Base-by-base conservation (phyloP, 2,888 invertebrate genomes). In the Tuberolachnus salignus region DNA sequence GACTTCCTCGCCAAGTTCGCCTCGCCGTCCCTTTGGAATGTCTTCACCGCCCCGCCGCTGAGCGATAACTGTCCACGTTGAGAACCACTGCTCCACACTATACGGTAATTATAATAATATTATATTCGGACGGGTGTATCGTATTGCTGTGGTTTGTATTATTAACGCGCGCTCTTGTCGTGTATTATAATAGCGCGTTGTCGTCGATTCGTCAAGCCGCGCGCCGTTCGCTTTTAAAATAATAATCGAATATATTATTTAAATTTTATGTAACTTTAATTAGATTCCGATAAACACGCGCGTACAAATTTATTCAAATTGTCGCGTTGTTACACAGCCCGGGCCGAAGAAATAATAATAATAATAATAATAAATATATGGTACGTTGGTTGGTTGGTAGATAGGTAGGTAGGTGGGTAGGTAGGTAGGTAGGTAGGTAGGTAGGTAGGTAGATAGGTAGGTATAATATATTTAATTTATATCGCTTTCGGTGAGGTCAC, bases 171-270 rank as follows among this genome's bases (percentile, higher is more conserved):
- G 67, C n/a, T 49, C 14, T 51, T 26, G 49, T 26, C 26, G 26
- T 34, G 34, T 34, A 34, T 3, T 34, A 34, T 34, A 34, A 3
- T 34, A 4, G 34, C 6, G 34, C 34, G 67, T 26, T 49, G n/a
- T 51, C 49, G 49, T 26, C 26, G 26, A 26, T 67, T 19, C 49
- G n/a, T 67, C 49, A 67, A 51, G 49, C n/a, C n/a, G n/a, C 34
- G 6, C 34, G 34, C 6, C n/a, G 49, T 67, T 49, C 23, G 26
- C 23, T 16, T 46, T 0, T 11, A n/a, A 13, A 49, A 49, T 19
- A 57, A 57, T 57, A 66, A 34, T 10, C n/a, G 16, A 66, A 66
- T 26, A n/a, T 66, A 34, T 34, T 34, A 23, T 66, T 66, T 66
- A 49, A 23, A 66, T 66, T 49, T 10, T 46, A 23, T 49, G 66